A percentile compares a stretch with the other conserved stretches of the same genome.
Evolutionary conservation across 2,888 invertebrate genomes (phyloP).

Genomic region (Cephus rjabovi): DNA sequence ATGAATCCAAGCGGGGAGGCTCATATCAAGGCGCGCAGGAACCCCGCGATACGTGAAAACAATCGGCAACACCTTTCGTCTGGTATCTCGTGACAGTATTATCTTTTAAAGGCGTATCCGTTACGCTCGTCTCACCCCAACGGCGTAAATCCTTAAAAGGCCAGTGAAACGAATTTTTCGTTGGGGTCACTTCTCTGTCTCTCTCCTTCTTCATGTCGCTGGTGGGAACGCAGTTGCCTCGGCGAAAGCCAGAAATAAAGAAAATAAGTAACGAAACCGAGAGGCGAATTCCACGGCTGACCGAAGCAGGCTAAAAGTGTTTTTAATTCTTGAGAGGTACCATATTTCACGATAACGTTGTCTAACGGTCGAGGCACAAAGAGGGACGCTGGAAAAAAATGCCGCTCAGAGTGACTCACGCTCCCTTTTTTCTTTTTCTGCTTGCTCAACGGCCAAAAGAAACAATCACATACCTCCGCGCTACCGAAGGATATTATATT

Average conservation of each 20-base stretch:
- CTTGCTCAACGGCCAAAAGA: neutral
- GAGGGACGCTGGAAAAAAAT: constrained; percentile 2
- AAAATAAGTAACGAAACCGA: neutral
- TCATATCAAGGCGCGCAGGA: neutral
- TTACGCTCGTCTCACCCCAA: neutral
- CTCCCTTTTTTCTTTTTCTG: neutral
- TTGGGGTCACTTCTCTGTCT: neutral
- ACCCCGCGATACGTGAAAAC: neutral
- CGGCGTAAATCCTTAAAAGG: neutral
- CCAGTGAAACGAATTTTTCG: neutral
- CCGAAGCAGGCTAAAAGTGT: neutral
- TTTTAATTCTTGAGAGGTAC: constrained; percentile 10
- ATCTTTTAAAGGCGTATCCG: neutral
- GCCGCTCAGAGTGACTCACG: neutral
- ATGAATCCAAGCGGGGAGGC: neutral
- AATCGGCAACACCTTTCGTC: neutral
- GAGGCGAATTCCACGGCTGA: neutral
- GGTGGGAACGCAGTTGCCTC: neutral
- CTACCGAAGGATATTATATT: neutral
- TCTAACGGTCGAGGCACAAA: constrained; percentile 8
- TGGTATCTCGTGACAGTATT: neutral
- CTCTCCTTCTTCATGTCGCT: neutral
- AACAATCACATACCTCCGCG: neutral
- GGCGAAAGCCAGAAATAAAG: neutral
- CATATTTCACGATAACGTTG: constrained; percentile 15